Evolutionary conservation across 92 coral and sea anemone species (phyloP).

Genomic region (Plumapathes pennacea): DNA sequence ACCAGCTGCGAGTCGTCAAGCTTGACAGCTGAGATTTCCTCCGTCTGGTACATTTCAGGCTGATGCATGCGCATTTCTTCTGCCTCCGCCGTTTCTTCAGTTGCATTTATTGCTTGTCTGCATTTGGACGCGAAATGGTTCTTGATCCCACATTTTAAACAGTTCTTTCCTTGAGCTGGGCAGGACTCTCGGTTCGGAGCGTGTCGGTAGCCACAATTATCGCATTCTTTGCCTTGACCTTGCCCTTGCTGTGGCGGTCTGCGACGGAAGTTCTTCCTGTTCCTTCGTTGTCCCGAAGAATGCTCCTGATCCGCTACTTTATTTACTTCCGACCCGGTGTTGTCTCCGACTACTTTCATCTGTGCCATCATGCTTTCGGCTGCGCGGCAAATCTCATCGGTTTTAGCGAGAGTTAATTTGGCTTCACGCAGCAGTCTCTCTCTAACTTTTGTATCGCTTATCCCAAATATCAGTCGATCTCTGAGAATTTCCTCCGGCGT

Average conservation of each 20-base stretch:
- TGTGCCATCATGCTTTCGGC: slow-evolving; percentile 42
- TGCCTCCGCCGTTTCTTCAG: background rate
- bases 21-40: no score
- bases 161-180: slow-evolving; percentile 23
- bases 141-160: slow-evolving; percentile 12
- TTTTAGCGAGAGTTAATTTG: slow-evolving; percentile 8
- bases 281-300: background rate
- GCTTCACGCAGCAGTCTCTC: slow-evolving; percentile 42
- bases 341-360: slow-evolving; percentile 35
- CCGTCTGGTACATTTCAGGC: no score
- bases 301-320: slow-evolving; percentile 6
- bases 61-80: no score
- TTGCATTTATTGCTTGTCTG: slow-evolving; percentile 7
- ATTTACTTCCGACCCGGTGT: slow-evolving; percentile 10
- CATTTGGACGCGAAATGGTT: slow-evolving; percentile 28
- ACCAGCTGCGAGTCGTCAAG: no score
- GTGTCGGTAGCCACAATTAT: background rate
- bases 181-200: slow-evolving; percentile 12
- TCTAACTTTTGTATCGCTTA: slow-evolving; percentile 35
- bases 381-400: slow-evolving; percentile 46
- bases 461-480: slow-evolving; percentile 41
- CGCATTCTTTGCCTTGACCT: slow-evolving; percentile 12
- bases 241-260: slow-evolving; percentile 3
- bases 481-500: slow-evolving; percentile 47
- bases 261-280: background rate